These are phyloP conservation scores for Cylas formicarius DNA, from an alignment of 1,140 invertebrate genomes.

Conservation along the genomic window DNA sequence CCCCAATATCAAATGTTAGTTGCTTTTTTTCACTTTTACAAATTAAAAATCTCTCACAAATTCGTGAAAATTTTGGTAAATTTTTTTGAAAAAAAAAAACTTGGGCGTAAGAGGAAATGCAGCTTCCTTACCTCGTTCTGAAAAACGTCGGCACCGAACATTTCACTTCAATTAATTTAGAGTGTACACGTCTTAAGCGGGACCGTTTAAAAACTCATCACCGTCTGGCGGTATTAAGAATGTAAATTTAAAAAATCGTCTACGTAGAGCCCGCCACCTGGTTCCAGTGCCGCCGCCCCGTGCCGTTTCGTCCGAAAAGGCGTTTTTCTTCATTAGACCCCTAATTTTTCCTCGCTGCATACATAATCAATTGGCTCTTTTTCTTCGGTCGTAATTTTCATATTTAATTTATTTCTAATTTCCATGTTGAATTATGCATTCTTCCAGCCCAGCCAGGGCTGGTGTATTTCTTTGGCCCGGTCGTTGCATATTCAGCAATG, in stretches of 20 bases:
- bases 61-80: too few species aligned
- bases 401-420: slow-evolving; percentile 46
- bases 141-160: not conserved
- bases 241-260: slow-evolving; percentile 24
- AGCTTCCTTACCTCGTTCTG: not conserved
- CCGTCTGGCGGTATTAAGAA: slow-evolving; percentile 13
- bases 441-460: slow-evolving; percentile 19
- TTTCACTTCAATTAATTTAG: slow-evolving; percentile 1
- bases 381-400: slow-evolving; percentile 42
- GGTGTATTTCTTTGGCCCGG: slow-evolving; percentile 31
- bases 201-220: slow-evolving; percentile 20
- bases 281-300: slow-evolving; percentile 16
- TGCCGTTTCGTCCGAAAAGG: slow-evolving; percentile 30
- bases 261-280: slow-evolving; percentile 8
- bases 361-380: slow-evolving; percentile 43
- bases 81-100: too few species aligned
- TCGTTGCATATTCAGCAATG: slow-evolving; percentile 39
- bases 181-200: not conserved
- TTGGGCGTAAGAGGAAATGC: too few species aligned
- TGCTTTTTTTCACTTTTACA: too few species aligned
- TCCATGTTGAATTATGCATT: slow-evolving; percentile 44
- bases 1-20: too few species aligned
- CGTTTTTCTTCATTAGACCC: slow-evolving; percentile 43
- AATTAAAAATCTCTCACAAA: too few species aligned
- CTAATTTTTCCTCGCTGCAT: slow-evolving; percentile 45